Base-by-base conservation (phyloP, 2,113 vertebrate species). In the Rhineura floridana region DNA sequence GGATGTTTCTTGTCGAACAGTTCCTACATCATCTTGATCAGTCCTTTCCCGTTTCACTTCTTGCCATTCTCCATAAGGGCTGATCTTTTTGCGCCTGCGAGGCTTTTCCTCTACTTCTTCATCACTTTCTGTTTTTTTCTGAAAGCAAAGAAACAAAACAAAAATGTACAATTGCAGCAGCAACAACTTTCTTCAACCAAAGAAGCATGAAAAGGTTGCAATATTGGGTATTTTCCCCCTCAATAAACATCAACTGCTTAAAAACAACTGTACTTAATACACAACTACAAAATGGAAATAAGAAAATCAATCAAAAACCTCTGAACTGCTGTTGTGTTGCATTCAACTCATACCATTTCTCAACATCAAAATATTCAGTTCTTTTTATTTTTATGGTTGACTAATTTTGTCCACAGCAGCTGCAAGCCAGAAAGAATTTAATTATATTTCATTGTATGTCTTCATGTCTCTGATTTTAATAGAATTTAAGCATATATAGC, bases 41-140 rank as follows among this genome's bases (percentile, higher is more conserved):
- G 2, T 91, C 90, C 93, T 96, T 90, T 92, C 95, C 86, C 92
- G 78, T 72, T 95, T 97, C 83, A 99, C 97, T 95, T 96, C 88
- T 88, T 98, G 97, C 98, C 98, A 99, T 33, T 93, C 94, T 36
- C 98, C 99, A 1, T 99, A 99, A 2, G 98, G 98, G 87, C 97
- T 96, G 62, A 94, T 13, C 87, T 97, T 97, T 83, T 93, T 96
- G 77, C 85, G 92, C 89, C 78, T 94, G 67, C 93, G 88, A 81
- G 95, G 44, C 79, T 95, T 95, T 94, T 93, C 86, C 85, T 94
- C 90, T 88, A 86, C 92, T 94, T 85, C 88, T 80, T 94, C 92
- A 88, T 87, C 70, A 89, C 91, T 94, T 73, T 36, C 94, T 86
- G 88, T 92, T 95, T 96, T 97, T 91, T 86, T 94, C 97, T 97